phyloP scores from a whole-genome alignment of 2,797 vertebrate species.

The Oreonectes daqikongensis region DNA sequence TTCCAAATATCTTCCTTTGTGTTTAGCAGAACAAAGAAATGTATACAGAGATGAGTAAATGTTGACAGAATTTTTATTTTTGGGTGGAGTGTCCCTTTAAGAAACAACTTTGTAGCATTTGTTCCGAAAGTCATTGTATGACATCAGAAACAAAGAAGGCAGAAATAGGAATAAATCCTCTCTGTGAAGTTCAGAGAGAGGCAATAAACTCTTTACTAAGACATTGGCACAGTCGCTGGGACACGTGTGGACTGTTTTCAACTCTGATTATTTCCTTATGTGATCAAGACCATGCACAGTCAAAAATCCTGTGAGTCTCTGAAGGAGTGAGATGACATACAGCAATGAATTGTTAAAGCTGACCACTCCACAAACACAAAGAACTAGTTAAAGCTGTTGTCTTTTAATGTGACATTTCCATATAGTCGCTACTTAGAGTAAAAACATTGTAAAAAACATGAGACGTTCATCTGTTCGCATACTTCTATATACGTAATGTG shows the following conservation, averaged over 20 bases:
- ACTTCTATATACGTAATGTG: conserved; percentile 58
- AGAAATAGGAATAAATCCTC: conserved; percentile 49
- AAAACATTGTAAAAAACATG: neutral
- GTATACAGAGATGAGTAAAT: too few relatives aligned
- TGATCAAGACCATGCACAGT: conserved; percentile 53
- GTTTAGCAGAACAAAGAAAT: too few relatives aligned
- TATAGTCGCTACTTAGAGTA: neutral
- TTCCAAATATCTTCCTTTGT: too few relatives aligned
- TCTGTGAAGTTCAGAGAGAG: conserved; percentile 48
- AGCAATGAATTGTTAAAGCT: neutral
- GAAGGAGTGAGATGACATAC: conserved; percentile 35
- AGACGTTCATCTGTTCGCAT: neutral
- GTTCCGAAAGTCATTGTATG: neutral
- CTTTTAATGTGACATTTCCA: neutral
- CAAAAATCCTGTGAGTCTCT: conserved; percentile 37
- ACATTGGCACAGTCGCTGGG: conserved; percentile 48
- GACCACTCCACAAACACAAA: neutral
- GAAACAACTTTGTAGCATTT: neutral
- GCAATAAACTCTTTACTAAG: conserved; percentile 50
- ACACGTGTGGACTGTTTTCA: conserved; percentile 51
- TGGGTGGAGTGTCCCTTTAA: neutral
- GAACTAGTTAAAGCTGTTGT: neutral
- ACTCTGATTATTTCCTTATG: conserved; percentile 54
- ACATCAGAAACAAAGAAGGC: conserved; percentile 32
- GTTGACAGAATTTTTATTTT: too few relatives aligned